Evolutionary conservation across 1,140 invertebrate genomes (phyloP), one percentile per base, ranked within the genome.

Genomic region (Diabrotica undecimpunctata): DNA sequence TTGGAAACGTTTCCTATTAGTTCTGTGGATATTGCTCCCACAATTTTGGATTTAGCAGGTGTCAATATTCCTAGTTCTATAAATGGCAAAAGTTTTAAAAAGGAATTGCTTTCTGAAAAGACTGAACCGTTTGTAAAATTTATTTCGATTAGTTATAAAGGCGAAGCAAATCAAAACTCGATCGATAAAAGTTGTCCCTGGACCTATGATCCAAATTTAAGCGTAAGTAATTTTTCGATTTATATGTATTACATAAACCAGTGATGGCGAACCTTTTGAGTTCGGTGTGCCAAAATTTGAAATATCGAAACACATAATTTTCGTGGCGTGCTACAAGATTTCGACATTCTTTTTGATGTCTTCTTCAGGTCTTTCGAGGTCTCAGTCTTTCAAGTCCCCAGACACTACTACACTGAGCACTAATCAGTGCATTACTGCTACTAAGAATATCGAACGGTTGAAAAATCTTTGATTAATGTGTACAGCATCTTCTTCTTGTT

Each of bases 11-110:
- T 84, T 55, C 84, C 88, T 10, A 84, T 92, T 0, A 83, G 89
- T 10, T 88, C 89, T 69, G 87, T 95, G 25, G 93, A 96, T 77
- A 76, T 96, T 37, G 89, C 90, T 13, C 87, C 92, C 0, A 95
- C 94, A 0, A 89, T 95, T 70, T 72, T 95, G 5, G 80, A 86
- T 41, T 82, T 94, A 72, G 86, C 87, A 7, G 85, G 83, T 0
- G 54, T 86, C 3, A 54, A 79, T 25, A 67, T 75, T 41, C 72
- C 83, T 0, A 78, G 81, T 9, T 76, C 81, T 36, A 79, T 88
- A 81, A 90, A 93, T 79, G 91, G 91, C 2, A 72, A 76, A 39
- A 86, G 87, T 2, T 83, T 92, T 36, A 70, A 80, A 46, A 64
- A 68, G 70, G 77, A 14, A 54, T 77, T 50, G 67, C 81, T 55